These are phyloP conservation scores for Corythornis vintsioides DNA, from an alignment of 2,113 vertebrate genomes.

Conservation along the genomic window DNA sequence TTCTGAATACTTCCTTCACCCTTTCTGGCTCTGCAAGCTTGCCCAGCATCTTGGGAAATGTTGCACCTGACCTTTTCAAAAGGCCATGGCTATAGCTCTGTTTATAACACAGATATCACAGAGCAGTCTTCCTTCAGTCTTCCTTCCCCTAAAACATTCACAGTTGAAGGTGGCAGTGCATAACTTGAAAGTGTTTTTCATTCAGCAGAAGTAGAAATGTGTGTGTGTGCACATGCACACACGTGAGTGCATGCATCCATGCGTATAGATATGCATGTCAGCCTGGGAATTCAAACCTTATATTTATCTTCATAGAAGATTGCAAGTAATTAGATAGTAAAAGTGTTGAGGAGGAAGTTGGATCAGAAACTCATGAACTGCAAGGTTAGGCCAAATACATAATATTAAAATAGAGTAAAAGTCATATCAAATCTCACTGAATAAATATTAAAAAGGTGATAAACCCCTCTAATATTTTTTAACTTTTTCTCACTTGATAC, in stretches of 20 bases:
- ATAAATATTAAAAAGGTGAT: background rate
- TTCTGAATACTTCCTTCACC: background rate
- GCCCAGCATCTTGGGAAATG: background rate
- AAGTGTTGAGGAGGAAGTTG: background rate
- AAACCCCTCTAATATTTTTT: background rate
- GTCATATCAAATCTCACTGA: background rate
- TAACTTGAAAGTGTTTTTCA: background rate
- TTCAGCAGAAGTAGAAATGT: background rate
- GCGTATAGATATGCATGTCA: background rate
- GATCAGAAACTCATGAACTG: background rate
- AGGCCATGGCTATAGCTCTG: background rate
- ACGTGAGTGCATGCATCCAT: rapidly evolving
- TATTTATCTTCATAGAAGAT: background rate
- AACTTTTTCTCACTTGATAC: background rate
- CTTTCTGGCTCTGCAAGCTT: background rate
- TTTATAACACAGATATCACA: background rate
- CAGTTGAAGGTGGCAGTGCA: background rate
- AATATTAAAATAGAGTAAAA: background rate
- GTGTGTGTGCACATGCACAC: rapidly evolving
- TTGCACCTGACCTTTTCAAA: constrained; percentile 23
- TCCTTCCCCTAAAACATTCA: background rate
- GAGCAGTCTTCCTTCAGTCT: background rate
- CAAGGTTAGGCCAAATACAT: background rate
- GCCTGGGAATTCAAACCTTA: background rate
- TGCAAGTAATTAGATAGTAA: background rate